Base-by-base conservation (phyloP, 92 coral and sea anemone genomes). In the Phenganax subtilis region DNA sequence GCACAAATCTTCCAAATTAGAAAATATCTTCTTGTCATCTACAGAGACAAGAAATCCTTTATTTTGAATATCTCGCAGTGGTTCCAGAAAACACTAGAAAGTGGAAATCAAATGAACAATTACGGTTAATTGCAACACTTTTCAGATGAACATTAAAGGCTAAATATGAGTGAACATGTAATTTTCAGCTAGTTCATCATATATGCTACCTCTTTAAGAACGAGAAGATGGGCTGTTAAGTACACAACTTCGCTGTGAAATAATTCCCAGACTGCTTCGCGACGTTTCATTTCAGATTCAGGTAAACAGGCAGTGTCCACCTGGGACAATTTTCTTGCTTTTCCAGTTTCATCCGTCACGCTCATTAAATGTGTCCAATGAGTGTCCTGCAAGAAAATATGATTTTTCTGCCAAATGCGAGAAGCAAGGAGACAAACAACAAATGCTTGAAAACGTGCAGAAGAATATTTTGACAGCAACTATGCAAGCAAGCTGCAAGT, bases 221-320 rank as follows among this genome's bases (percentile, higher is more conserved):
- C 98, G 72, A 94, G 82, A 28, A 94, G 82, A 77, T 94, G 98
- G 75, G 87, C 92, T 84, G 88, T 89, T 73, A 91, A 87, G 69
- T 94, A 94, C 77, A 94, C 91, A 75, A 94, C 97, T 76, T 94
- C 98, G 75, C 98, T 94, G 84, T 94, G 97, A 67, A 93, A 94
- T 53, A 94, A 72, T 69, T 94, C 98, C 98, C 98, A 94, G 60
- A 94, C 89, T 74, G 98, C 98, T 57, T 94, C 98, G 62, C 97
- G 89, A 31, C 98, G 90, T 87, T 92, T 94, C 85, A 89, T 92
- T 82, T 94, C 98, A 77, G 92, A 90, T 75, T 89, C 97, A 1
- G 98, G 88, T 54, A 89, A 84, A 64, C 83, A 60, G 16, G 84
- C 56, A 76, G 85, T 87, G 86, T 80, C 59, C 6, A 91, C 93